These are phyloP conservation scores for Lepus oiostolus DNA, from an alignment of 2,797 vertebrate species.

Conservation along the genomic window DNA sequence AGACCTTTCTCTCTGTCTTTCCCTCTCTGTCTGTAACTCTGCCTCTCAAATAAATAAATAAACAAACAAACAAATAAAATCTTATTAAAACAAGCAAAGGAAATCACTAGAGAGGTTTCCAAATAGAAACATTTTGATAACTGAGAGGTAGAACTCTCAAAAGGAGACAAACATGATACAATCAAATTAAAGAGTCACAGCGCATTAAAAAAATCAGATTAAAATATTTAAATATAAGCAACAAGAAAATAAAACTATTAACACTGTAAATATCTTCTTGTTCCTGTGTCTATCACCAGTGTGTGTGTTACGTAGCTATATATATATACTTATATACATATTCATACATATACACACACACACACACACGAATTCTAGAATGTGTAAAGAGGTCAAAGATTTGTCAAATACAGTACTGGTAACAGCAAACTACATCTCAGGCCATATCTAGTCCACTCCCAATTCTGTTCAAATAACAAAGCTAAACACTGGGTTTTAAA, in stretches of 20 bases:
- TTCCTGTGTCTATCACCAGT: background rate
- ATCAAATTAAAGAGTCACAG: background rate
- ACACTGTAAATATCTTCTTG: background rate
- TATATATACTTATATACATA: no score
- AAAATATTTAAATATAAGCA: background rate
- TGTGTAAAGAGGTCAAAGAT: background rate
- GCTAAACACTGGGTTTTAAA: background rate
- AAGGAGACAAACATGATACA: background rate
- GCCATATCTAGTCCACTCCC: background rate
- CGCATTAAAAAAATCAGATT: conserved; percentile 5
- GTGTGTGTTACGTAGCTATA: background rate
- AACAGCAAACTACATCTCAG: background rate
- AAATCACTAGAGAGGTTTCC: no score
- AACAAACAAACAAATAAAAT: no score
- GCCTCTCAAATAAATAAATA: no score
- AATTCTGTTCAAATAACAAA: background rate
- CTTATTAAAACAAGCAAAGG: no score
- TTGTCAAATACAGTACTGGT: background rate
- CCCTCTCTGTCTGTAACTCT: no score
- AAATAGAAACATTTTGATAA: no score
- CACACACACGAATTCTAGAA: background rate
- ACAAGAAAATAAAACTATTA: conserved; percentile 19
- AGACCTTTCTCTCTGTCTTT: no score
- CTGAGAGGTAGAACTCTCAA: background rate
- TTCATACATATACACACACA: no score